Conservation (phyloP, 2,797 vertebrate genomes). For the Orestias chungarensis region DNA sequence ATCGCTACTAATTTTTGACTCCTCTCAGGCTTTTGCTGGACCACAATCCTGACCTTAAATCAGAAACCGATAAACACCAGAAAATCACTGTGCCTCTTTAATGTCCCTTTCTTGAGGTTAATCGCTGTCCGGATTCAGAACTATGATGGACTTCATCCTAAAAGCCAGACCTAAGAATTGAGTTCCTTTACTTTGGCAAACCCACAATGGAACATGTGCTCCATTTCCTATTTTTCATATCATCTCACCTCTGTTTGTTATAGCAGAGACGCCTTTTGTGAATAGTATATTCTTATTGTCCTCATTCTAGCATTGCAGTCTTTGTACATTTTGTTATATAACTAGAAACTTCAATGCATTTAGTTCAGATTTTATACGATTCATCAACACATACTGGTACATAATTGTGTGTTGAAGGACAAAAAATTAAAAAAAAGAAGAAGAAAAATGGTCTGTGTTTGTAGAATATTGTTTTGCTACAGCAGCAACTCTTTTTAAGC, state of each 20-base stretch:
- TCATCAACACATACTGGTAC: background rate
- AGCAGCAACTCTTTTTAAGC: background rate
- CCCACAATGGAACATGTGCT: conserved; percentile 20
- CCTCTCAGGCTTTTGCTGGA: conserved; percentile 65
- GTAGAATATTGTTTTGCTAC: background rate
- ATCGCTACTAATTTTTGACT: conserved; percentile 28
- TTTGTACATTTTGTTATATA: background rate
- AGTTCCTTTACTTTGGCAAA: conserved; percentile 35
- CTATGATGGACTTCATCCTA: conserved; percentile 23
- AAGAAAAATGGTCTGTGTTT: background rate
- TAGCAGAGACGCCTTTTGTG: conserved; percentile 52
- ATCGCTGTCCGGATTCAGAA: conserved; percentile 36
- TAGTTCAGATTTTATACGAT: background rate
- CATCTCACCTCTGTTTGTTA: conserved; percentile 37
- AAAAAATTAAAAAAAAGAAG: background rate
- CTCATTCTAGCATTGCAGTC: conserved; percentile 23
- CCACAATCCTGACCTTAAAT: conserved; percentile 23
- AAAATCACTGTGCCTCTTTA: conserved; percentile 64
- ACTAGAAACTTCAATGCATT: background rate
- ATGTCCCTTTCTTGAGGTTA: conserved; percentile 35
- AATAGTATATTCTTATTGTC: conserved; percentile 37
- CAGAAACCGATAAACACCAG: conserved; percentile 52
- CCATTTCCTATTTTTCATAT: background rate
- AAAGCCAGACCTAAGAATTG: conserved; percentile 28
- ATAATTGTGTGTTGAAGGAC: background rate